These are phyloP conservation scores for Wasmannia auropunctata DNA, from an alignment of 1,140 invertebrate genomes.

Conservation along the genomic window DNA sequence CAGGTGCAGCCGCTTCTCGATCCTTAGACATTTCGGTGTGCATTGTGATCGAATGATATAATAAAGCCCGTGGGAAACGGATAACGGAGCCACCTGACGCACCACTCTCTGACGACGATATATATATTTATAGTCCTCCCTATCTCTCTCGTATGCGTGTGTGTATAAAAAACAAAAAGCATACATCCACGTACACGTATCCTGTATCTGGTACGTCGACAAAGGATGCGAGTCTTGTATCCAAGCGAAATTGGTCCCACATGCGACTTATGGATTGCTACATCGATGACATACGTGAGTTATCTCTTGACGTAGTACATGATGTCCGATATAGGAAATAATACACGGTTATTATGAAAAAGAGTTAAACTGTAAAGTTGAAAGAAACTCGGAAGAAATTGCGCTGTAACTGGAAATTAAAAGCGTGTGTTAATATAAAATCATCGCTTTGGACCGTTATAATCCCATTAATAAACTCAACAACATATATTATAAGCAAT, in stretches of 20 bases:
- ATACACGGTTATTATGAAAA: background rate
- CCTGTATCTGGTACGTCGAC: background rate
- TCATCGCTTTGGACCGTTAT: conserved; percentile 1
- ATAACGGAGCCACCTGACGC: conserved; percentile 82
- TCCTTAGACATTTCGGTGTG: conserved; percentile 76
- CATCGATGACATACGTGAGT: background rate
- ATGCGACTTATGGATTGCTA: conserved; percentile 5
- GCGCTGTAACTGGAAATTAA: background rate
- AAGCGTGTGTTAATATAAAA: conserved; percentile 15
- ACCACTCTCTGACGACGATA: conserved; percentile 75
- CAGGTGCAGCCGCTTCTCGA: conserved; percentile 72
- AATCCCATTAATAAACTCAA: conserved; percentile 47
- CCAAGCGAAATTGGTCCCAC: background rate
- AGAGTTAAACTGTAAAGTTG: background rate
- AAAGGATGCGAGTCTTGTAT: background rate
- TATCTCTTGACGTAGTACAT: background rate
- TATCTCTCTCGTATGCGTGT: background rate
- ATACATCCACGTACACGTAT: background rate
- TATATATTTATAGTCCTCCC: conserved; percentile 48
- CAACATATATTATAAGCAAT: conserved; percentile 14
- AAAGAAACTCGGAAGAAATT: background rate
- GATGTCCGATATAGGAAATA: background rate
- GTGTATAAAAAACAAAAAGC: background rate
- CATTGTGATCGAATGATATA: conserved; percentile 84
- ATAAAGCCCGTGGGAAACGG: conserved; percentile 83